phyloP scores from a whole-genome alignment of 2,797 vertebrate genomes.

The Martes flavigula region DNA sequence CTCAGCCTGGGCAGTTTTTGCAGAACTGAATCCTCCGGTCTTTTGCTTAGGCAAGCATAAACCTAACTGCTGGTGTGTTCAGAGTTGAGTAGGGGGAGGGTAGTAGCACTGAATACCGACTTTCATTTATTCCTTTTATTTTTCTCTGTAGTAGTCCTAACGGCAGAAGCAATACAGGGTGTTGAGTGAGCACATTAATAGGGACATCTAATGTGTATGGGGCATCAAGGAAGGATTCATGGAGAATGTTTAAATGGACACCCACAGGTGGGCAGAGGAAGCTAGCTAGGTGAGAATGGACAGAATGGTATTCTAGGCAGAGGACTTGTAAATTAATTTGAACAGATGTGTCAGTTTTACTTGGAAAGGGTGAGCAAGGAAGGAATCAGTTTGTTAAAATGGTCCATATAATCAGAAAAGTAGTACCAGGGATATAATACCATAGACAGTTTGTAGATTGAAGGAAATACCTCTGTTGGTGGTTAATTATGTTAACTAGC shows the following conservation, averaged over 20 bases:
- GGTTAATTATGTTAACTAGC: neutral
- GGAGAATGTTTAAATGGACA: neutral
- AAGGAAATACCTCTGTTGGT: neutral
- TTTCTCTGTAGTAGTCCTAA: neutral
- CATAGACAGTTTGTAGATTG: neutral
- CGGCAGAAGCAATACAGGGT: neutral
- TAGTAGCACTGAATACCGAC: neutral
- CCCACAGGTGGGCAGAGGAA: neutral
- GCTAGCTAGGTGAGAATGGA: neutral
- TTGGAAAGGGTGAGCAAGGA: neutral
- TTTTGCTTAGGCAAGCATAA: neutral
- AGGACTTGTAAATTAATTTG: neutral
- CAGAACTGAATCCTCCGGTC: neutral
- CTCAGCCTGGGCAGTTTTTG: neutral
- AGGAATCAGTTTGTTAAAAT: neutral
- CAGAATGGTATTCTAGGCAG: neutral
- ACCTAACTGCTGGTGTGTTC: neutral
- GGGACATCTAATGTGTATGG: neutral
- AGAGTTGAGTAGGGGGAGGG: neutral
- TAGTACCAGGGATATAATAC: neutral
- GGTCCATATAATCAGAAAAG: neutral
- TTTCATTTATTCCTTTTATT: neutral
- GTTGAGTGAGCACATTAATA: neutral
- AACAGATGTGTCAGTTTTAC: neutral
- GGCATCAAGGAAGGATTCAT: neutral